A percentile compares a stretch with the other conserved stretches of the same genome.
Conservation (phyloP, 2,888 invertebrate genomes). For the Amiota mariae region DNA sequence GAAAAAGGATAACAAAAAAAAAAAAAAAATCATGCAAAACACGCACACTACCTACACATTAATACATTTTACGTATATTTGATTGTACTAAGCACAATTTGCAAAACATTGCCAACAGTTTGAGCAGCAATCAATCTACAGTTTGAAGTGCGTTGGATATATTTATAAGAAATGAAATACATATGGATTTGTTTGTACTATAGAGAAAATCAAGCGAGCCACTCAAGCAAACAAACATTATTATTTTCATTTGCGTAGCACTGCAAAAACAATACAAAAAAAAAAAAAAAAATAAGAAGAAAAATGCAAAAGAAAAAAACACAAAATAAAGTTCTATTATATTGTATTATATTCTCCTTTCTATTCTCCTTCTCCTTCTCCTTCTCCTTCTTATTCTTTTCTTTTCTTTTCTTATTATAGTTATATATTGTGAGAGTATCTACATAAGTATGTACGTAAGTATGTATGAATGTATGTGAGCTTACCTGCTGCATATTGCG, state of each 20-base stretch:
- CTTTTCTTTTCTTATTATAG: not conserved
- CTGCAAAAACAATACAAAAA: constrained; percentile 46
- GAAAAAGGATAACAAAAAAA: no score
- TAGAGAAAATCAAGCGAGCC: constrained; percentile 46
- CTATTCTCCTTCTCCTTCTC: not conserved
- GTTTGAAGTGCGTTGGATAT: no score
- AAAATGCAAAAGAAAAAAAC: not conserved
- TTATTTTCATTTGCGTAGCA: constrained; percentile 57
- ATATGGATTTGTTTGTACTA: constrained; percentile 34
- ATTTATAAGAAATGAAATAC: not conserved
- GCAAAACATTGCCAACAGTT: constrained; percentile 42
- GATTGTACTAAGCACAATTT: constrained; percentile 43
- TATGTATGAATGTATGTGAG: not conserved
- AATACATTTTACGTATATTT: constrained; percentile 23
- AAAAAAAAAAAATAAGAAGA: not conserved
- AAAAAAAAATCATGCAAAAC: no score
- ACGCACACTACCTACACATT: constrained; percentile 30
- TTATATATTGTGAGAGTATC: not conserved
- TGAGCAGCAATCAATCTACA: not conserved
- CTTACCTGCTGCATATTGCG: constrained; percentile 79
- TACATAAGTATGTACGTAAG: not conserved
- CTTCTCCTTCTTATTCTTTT: not conserved
- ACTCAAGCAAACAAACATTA: constrained; percentile 54
- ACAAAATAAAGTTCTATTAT: not conserved
- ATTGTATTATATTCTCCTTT: not conserved